These are phyloP conservation scores for Macrobrachium nipponense DNA, from an alignment of 1,140 invertebrate species.

Conservation along the genomic window DNA sequence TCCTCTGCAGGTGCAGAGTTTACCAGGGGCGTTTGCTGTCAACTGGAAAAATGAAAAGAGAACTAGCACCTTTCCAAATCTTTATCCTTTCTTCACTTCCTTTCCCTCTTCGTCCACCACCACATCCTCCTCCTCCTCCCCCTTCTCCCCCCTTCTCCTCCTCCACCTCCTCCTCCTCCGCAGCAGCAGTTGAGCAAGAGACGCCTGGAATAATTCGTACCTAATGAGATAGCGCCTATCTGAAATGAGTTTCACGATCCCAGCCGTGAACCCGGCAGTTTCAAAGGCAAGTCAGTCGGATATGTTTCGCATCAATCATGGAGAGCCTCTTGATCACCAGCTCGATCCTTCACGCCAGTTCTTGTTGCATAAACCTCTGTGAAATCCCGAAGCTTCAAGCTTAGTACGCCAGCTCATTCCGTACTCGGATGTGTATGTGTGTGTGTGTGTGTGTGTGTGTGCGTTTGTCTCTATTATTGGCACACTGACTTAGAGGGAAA, in stretches of 20 bases:
- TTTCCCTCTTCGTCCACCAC: background rate
- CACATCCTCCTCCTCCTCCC: background rate
- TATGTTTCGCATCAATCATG: slow-evolving; percentile 59
- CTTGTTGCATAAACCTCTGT: background rate
- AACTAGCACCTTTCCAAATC: background rate
- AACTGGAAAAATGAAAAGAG: too few species aligned
- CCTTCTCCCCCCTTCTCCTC: background rate
- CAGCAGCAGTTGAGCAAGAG: slow-evolving; percentile 3
- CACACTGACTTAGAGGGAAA: too few species aligned
- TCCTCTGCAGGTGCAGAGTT: background rate
- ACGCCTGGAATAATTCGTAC: slow-evolving; percentile 45
- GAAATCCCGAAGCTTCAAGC: background rate
- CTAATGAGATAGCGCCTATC: slow-evolving; percentile 59
- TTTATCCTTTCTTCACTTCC: background rate
- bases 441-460: too few species aligned
- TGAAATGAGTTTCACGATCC: slow-evolving; percentile 58
- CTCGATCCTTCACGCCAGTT: slow-evolving; percentile 22
- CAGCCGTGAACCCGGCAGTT: slow-evolving; percentile 41
- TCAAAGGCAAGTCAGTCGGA: slow-evolving; percentile 57
- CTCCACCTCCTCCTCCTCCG: background rate
- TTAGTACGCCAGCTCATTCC: background rate
- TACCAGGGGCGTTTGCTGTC: too few species aligned
- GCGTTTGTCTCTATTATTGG: too few species aligned
- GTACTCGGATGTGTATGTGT: too few species aligned
- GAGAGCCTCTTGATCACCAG: slow-evolving; percentile 33